Base-by-base conservation (phyloP, 2,797 vertebrate genomes). In the Myotis findleyi region DNA sequence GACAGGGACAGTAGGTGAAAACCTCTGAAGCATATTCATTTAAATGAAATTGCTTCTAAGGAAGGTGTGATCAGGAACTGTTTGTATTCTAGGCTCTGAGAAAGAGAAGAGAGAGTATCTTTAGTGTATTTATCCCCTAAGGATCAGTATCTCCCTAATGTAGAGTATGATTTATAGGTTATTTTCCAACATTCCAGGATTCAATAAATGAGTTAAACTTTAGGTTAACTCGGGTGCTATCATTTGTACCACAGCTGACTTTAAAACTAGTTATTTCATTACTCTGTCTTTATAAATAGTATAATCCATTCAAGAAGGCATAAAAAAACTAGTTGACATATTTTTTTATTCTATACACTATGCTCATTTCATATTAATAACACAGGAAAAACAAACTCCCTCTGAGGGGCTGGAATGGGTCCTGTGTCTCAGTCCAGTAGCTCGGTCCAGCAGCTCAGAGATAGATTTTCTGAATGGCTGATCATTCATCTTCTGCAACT, bases 321-420 rank as follows among this genome's bases (percentile, higher is more conserved):
- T 69, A 23, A 68, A 83, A 82, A 73, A 85, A 27, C 4, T 80
- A 25, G 41, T 81, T 36, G 49, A 11, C 17, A 21, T 41, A 72
- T 2, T 17, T 79, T 38, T 88, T 36, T 12, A 91, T 66, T 64
- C 72, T 79, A 23, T 44, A 80, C 13, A 79, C 17, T 89, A 62
- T 14, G 44, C 5, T 89, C 30, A 47, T 89, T 89, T 86, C 38
- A 64, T 62, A 73, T 62, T 82, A 86, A 89, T 81, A 86, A 81
- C 25, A 81, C 12, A 92, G 57, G 13, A 27, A 62, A 53, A 23
- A 66, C 2, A 2, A 4, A 57, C 25, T 68, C 33, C 20, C 10
- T 77, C n/a, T 79, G 51, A 7, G 9, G 21, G 49, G 21, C 64
- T 79, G 16, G 6, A 72, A 27, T 47, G 53, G 81, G 47, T 4